Conservation (phyloP, 2,797 vertebrate genomes). For the Spinus pinus region DNA sequence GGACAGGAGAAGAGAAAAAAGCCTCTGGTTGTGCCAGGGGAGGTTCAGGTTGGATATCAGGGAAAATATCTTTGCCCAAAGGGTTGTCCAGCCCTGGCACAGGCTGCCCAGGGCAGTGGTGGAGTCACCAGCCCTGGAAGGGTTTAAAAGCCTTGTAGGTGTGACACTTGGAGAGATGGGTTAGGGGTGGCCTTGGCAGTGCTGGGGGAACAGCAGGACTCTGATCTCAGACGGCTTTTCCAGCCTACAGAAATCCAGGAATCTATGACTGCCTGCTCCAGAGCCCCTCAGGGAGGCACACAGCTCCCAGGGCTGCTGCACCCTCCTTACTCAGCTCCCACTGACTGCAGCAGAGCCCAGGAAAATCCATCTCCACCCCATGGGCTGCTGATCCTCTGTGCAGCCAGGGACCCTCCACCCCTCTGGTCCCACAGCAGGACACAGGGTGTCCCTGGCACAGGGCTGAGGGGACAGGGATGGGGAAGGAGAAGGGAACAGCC, state of each 20-base stretch:
- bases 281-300: accelerated
- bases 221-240: neutral
- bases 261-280: accelerated
- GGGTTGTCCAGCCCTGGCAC: neutral
- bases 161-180: neutral
- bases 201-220: neutral
- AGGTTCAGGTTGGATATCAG: neutral
- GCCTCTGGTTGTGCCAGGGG: no score
- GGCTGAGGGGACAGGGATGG: neutral
- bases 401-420: neutral
- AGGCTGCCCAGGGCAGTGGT: neutral
- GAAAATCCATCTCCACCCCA: neutral
- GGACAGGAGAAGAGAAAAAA: neutral
- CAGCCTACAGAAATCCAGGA: neutral
- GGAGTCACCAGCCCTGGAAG: neutral
- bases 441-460: neutral
- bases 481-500: neutral
- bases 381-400: neutral
- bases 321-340: accelerated
- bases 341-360: neutral
- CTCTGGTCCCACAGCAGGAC: accelerated
- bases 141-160: neutral
- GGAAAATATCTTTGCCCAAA: neutral
- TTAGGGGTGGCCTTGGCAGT: neutral
- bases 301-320: neutral